These are phyloP conservation scores for Pantala flavescens DNA, from an alignment of 1,140 invertebrate genomes.

Conservation along the genomic window DNA sequence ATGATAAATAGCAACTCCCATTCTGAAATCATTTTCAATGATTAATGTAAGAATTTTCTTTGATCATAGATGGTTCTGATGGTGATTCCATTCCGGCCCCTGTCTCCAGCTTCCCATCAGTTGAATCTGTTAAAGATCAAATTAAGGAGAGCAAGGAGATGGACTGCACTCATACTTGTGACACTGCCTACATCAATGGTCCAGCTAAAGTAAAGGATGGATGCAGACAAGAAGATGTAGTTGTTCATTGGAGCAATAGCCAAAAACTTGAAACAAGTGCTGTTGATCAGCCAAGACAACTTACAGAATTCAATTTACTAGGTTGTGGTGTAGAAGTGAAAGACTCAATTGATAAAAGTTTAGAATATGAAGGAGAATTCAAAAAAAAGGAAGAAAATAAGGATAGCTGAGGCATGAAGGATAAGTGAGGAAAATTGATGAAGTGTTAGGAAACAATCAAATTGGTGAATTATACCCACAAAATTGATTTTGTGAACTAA, in stretches of 20 bases:
- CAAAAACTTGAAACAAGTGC: constrained; percentile 1
- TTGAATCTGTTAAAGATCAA: not conserved
- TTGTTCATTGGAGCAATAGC: not conserved
- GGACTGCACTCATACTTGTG: not conserved
- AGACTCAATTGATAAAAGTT: not conserved
- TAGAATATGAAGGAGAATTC: not conserved
- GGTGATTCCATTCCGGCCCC: not conserved
- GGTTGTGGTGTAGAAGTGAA: not conserved
- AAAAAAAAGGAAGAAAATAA: not conserved
- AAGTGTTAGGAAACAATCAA: not conserved
- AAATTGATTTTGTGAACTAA: too few relatives aligned
- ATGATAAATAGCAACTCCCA: too few relatives aligned
- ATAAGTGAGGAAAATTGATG: not conserved
- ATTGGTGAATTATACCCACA: not conserved
- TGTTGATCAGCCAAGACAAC: not conserved
- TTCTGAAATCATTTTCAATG: not conserved
- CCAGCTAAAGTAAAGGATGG: not conserved
- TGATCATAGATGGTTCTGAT: not conserved
- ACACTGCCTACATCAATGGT: not conserved
- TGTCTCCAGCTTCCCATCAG: not conserved
- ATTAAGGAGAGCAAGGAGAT: not conserved
- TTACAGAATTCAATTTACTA: not conserved
- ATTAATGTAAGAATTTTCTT: not conserved
- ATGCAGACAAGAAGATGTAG: not conserved
- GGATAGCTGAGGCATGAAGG: not conserved